Percentiles rank a stretch among this genome's conserved stretches.
Conservation (phyloP, 1,140 invertebrate genomes). For the Andrena cerasifolii region DNA sequence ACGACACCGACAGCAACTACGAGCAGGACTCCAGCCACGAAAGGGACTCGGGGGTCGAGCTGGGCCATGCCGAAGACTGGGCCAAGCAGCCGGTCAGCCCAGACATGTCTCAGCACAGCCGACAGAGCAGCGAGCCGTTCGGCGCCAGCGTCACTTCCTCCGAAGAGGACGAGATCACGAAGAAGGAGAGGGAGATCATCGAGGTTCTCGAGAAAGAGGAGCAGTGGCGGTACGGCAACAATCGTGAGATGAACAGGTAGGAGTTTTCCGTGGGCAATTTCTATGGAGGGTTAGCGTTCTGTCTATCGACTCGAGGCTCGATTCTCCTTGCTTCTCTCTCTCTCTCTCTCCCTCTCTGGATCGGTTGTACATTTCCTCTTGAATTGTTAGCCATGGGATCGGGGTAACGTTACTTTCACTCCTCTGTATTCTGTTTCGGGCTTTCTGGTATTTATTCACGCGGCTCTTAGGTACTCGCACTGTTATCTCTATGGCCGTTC, state of each 20-base stretch:
- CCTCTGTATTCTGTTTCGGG: conserved; percentile 1
- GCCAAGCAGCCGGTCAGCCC: conserved; percentile 84
- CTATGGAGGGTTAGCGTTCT: not conserved
- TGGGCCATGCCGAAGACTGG: conserved; percentile 84
- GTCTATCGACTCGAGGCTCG: conserved; percentile 25
- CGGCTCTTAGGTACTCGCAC: not conserved
- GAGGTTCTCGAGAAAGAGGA: conserved; percentile 87
- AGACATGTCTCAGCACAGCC: conserved; percentile 87
- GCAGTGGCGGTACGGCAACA: conserved; percentile 82
- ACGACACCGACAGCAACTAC: conserved; percentile 82
- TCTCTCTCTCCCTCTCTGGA: conserved; percentile 5
- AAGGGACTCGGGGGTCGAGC: conserved; percentile 89
- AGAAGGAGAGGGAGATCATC: conserved; percentile 88
- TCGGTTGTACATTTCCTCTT: conserved; percentile 1
- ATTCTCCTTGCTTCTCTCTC: not conserved
- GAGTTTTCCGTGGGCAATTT: not conserved
- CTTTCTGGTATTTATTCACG: conserved; percentile 5
- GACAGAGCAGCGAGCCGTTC: conserved; percentile 89
- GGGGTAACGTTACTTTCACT: not conserved
- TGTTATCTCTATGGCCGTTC: too few species aligned
- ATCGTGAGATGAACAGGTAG: conserved; percentile 76
- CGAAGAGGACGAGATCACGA: conserved; percentile 88
- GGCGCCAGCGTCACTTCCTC: conserved; percentile 85
- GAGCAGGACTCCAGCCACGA: conserved; percentile 81
- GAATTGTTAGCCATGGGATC: not conserved